Percentiles rank a stretch among this genome's conserved stretches.
These are phyloP conservation scores for Coccyzus lansbergi DNA, from an alignment of 2,797 vertebrate genomes.

Conservation along the genomic window DNA sequence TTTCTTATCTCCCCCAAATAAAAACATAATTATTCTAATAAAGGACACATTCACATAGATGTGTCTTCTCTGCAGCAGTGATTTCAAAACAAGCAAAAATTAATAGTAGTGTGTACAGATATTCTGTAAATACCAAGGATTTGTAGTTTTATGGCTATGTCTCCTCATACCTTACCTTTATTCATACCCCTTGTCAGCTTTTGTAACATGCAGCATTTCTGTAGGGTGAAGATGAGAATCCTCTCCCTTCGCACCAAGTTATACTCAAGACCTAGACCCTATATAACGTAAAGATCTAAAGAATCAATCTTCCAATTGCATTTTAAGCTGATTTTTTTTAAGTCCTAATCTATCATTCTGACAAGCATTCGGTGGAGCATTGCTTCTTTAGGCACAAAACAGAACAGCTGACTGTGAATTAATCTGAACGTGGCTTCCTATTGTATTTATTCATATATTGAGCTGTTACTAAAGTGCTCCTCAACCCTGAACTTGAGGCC, in stretches of 20 bases:
- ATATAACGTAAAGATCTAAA: slow-evolving; percentile 52
- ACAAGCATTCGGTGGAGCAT: background rate
- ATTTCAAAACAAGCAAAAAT: background rate
- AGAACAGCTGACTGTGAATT: slow-evolving; percentile 31
- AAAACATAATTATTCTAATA: slow-evolving; percentile 59
- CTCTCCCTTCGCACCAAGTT: slow-evolving; percentile 49
- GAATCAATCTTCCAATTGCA: slow-evolving; percentile 64
- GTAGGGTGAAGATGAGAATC: slow-evolving; percentile 38
- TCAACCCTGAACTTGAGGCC: background rate
- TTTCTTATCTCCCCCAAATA: slow-evolving; percentile 14
- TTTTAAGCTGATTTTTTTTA: slow-evolving; percentile 26
- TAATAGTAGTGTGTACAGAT: background rate
- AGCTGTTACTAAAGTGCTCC: background rate
- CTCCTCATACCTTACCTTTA: slow-evolving; percentile 9
- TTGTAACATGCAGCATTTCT: background rate
- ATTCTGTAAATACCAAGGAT: background rate
- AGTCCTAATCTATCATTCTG: slow-evolving; percentile 47
- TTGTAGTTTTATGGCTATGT: background rate
- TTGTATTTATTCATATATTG: background rate
- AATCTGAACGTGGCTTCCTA: background rate
- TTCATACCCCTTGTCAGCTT: slow-evolving; percentile 2
- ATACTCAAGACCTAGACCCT: background rate
- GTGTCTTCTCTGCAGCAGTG: background rate
- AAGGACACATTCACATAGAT: slow-evolving; percentile 15
- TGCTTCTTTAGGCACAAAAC: slow-evolving; percentile 41